Conservation (phyloP, 2,113 vertebrate species). For the Leptosomus discolor region DNA sequence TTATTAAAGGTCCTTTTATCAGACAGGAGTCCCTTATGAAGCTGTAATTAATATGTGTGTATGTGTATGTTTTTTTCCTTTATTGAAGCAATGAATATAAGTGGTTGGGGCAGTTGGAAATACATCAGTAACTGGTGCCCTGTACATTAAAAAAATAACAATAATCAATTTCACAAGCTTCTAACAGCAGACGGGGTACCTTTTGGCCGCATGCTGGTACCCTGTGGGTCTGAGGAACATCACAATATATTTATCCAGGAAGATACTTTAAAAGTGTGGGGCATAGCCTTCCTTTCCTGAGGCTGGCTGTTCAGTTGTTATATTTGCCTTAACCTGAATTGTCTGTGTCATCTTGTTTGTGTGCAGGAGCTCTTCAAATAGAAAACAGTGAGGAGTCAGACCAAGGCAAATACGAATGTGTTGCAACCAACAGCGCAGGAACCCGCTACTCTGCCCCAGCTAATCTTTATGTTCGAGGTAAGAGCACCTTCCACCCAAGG, state of each 20-base stretch:
- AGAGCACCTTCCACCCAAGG: conserved; percentile 64
- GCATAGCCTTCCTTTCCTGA: background rate
- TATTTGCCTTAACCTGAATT: conserved; percentile 35
- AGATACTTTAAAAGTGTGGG: background rate
- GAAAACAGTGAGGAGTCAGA: conserved; percentile 98
- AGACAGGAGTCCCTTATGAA: background rate
- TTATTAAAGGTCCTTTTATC: conserved; percentile 32
- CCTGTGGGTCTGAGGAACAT: background rate
- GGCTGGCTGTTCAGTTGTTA: background rate
- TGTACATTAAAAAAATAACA: background rate
- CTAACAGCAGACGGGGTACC: background rate
- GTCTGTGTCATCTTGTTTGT: conserved; percentile 55
- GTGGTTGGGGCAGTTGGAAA: background rate
- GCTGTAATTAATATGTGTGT: conserved; percentile 31
- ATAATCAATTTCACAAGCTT: background rate
- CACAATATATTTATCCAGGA: background rate
- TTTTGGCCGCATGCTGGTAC: conserved; percentile 31
- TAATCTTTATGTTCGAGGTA: conserved; percentile 98
- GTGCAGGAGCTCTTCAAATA: conserved; percentile 93
- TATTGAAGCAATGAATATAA: background rate
- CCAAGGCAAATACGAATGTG: conserved; percentile 98
- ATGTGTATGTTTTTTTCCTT: background rate
- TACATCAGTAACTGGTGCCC: background rate
- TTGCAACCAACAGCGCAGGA: conserved; percentile 93
- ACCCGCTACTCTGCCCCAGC: conserved; percentile 95